Evolutionary conservation across 2,797 vertebrate genomes (phyloP), one percentile per base, ranked within the genome.

Genomic region (Chelidonichthys spinosus): DNA sequence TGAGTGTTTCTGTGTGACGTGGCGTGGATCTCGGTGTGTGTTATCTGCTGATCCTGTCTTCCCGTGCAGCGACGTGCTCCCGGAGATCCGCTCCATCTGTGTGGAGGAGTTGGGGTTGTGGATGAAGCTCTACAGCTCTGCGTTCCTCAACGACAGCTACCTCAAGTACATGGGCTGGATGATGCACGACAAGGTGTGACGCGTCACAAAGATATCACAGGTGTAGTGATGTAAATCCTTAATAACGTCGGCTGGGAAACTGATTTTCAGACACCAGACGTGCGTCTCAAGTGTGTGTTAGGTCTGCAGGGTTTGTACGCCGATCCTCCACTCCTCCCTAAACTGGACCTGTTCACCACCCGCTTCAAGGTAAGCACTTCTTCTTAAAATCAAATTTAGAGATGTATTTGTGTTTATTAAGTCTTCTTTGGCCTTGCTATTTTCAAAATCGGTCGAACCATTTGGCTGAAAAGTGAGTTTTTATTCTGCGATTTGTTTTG

Each of bases 81-180:
- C 96, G 15, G 96, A 98, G 74, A 97, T 98, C 73, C 94, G 97
- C 76, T 94, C 95, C 2, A 90, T 95, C 85, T 98, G 96, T 62
- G 91, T 97, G 88, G 96, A 98, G 89, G 97, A 98, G 92, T 87
- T 97, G 89, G 93, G 92, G 25, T 81, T 89, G 79, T 98, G 96
- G 96, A 97, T 98, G 93, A 96, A 94, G 90, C 91, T 94, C 70
- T 96, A 95, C 88, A 95, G 94, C 72, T 91, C 92, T 63, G 85
- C 68, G 3, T 98, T 97, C 81, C 94, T 97, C 85, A 97, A 93
- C 55, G 96, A 97, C 63, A 96, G 94, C 91, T 96, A 96, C 89
- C 94, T 98, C 87, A 98, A 98, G 88, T 98, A 97, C 79, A 66
- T 97, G 76, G 97, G 97, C 65, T 98, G 97, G 97, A 96, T 97